phyloP scores from a whole-genome alignment of 2,797 vertebrate species.

The Crocodylus rhombifer region DNA sequence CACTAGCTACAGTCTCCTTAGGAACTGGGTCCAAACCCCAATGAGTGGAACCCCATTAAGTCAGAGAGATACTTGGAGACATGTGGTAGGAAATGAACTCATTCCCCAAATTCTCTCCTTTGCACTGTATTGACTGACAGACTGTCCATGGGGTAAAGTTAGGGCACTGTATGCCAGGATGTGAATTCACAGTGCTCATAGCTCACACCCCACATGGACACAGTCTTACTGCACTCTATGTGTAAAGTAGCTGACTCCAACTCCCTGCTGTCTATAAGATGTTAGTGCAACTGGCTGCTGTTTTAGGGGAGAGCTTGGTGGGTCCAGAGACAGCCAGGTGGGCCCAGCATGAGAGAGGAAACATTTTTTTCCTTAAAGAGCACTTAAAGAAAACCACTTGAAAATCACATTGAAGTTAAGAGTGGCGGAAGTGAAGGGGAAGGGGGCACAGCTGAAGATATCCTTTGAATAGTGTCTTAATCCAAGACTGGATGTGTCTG shows the following conservation, averaged over 20 bases:
- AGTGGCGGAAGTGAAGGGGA: background rate
- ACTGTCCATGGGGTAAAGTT: no score
- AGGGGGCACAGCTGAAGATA: background rate
- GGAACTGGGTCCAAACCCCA: background rate
- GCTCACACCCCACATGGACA: no score
- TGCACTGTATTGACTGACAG: background rate
- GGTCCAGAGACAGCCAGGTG: background rate
- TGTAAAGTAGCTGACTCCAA: no score
- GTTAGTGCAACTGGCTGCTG: background rate
- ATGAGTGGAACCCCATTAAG: background rate
- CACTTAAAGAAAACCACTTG: background rate
- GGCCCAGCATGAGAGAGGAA: background rate
- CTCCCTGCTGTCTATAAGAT: background rate
- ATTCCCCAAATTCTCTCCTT: background rate
- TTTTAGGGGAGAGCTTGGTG: background rate
- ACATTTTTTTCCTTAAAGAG: no score
- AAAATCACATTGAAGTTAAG: background rate
- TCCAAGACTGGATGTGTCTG: slow-evolving; percentile 11
- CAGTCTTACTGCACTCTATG: no score
- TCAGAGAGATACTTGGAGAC: background rate
- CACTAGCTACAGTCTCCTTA: no score
- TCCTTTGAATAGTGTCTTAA: slow-evolving; percentile 31
- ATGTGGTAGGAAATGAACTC: background rate
- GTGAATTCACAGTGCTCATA: no score
- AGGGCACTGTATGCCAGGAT: no score